Evolutionary conservation across 1,140 invertebrate genomes (phyloP).

Genomic region (Tribolium madens): DNA sequence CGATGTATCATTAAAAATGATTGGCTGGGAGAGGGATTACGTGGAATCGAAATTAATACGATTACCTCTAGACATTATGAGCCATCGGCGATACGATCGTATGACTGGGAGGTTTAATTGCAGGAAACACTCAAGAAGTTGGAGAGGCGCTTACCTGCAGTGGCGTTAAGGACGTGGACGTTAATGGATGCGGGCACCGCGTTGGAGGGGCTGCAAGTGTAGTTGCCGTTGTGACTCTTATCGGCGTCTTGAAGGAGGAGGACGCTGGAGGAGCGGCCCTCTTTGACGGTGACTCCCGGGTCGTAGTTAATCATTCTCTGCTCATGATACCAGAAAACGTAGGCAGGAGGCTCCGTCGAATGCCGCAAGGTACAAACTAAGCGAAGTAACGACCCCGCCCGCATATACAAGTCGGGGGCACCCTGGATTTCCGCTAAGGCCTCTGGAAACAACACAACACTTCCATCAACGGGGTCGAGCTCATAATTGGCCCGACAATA

Average conservation of each 20-base stretch:
- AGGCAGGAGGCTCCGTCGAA: slow-evolving; percentile 80
- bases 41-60: background rate
- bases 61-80: background rate
- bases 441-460: slow-evolving; percentile 67
- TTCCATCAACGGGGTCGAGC: slow-evolving; percentile 15
- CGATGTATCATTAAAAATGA: background rate
- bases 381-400: slow-evolving; percentile 78
- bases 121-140: background rate
- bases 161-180: slow-evolving; percentile 75
- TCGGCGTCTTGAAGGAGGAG: slow-evolving; percentile 71
- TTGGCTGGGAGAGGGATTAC: background rate
- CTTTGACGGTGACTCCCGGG: slow-evolving; percentile 66
- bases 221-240: slow-evolving; percentile 73
- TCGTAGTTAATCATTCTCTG: slow-evolving; percentile 82
- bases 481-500: slow-evolving; percentile 10
- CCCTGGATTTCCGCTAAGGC: slow-evolving; percentile 81
- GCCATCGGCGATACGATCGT: slow-evolving; percentile 5
- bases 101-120: slow-evolving; percentile 25
- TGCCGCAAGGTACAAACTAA: slow-evolving; percentile 79
- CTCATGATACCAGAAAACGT: slow-evolving; percentile 85
- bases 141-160: slow-evolving; percentile 57
- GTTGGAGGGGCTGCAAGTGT: slow-evolving; percentile 79
- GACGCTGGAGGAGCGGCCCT: slow-evolving; percentile 68
- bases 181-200: slow-evolving; percentile 76
- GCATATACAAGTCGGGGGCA: slow-evolving; percentile 80